Evolutionary conservation across 2,888 invertebrate genomes (phyloP), one percentile per base, ranked within the genome.

Genomic region (Thalpophila matura): DNA sequence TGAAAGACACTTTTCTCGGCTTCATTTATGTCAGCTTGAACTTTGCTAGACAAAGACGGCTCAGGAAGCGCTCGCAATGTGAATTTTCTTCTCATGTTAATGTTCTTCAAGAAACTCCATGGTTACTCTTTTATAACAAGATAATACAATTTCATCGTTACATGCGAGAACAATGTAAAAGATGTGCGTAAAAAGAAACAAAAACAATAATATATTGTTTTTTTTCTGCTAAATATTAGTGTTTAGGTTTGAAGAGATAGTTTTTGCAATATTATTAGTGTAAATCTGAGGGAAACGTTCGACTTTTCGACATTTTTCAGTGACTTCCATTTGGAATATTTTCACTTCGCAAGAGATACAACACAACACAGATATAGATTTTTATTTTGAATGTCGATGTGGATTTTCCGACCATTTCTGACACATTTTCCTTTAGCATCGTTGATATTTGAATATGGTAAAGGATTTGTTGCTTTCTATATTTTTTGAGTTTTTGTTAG

Each of bases 331-430:
- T 58, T 35, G 12, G 27, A 64, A 69, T 71, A 69, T 70, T 64
- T 63, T 53, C 43, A 20, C 37, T 31, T 22, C 58, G 14, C 71
- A 26, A 26, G 53, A 38, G 57, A 58, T 42, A 31, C 37, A 20
- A 67, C 42, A 47, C 27, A 26, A 18, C 38, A 27, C 53, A 35
- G 38, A 64, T 53, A 71, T 58, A 54, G 33, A 64, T 69, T 57
- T 68, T 64, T 70, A 70, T 69, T 70, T 71, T 35, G 51, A 45
- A 51, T 24, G 38, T 57, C 55, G 31, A 38, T 68, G 63, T 46
- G 20, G 46, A 50, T 67, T 69, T 47, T 14, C 12, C 27, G 31
- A 38, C 26, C 50, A 58, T 69, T 64, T 69, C 58, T 49, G 58
- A 43, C 38, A 49, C 49, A 64, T 65, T 69, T 71, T 50, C 33